phyloP scores from a whole-genome alignment of 2,888 invertebrate genomes.

The Erannis defoliaria region DNA sequence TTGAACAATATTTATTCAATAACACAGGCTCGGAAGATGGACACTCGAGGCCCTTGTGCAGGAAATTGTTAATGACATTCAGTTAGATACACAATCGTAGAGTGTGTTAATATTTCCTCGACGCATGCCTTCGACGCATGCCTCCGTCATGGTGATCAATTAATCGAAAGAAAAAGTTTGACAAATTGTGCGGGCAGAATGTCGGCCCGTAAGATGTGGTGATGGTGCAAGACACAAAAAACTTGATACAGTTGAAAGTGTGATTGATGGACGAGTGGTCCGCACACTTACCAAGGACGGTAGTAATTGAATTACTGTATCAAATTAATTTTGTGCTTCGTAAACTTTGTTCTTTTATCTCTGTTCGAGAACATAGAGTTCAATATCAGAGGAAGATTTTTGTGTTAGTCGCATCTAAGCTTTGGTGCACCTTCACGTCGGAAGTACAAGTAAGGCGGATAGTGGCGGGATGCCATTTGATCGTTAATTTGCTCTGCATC shows the following conservation, averaged over 20 bases:
- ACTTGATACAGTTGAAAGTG: slow-evolving; percentile 82
- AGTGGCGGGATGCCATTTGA: slow-evolving; percentile 73
- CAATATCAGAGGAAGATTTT: slow-evolving; percentile 51
- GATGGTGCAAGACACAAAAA: slow-evolving; percentile 70
- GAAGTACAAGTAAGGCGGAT: slow-evolving; percentile 63
- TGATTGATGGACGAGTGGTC: slow-evolving; percentile 78
- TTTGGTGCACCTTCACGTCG: slow-evolving; percentile 57
- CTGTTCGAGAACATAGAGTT: slow-evolving; percentile 57
- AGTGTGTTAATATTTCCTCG: slow-evolving; percentile 74
- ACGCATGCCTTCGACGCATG: slow-evolving; percentile 49
- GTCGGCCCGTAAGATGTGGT: slow-evolving; percentile 67
- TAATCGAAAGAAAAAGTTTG: slow-evolving; percentile 77
- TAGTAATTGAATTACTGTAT: slow-evolving; percentile 80
- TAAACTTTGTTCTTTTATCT: slow-evolving; percentile 56
- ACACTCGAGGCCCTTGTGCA: slow-evolving; percentile 78
- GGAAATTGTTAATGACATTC: slow-evolving; percentile 82
- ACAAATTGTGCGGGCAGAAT: slow-evolving; percentile 73
- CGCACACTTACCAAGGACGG: slow-evolving; percentile 69
- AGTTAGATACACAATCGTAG: slow-evolving; percentile 72
- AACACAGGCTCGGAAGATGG: slow-evolving; percentile 72
- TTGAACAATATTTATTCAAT: slow-evolving; percentile 84
- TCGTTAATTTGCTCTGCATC: slow-evolving; percentile 80
- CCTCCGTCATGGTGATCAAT: slow-evolving; percentile 71
- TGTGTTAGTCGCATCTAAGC: slow-evolving; percentile 47
- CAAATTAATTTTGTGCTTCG: slow-evolving; percentile 62